Evolutionary conservation across 2,888 invertebrate species (phyloP).

Genomic region (Crioceris asparagi): DNA sequence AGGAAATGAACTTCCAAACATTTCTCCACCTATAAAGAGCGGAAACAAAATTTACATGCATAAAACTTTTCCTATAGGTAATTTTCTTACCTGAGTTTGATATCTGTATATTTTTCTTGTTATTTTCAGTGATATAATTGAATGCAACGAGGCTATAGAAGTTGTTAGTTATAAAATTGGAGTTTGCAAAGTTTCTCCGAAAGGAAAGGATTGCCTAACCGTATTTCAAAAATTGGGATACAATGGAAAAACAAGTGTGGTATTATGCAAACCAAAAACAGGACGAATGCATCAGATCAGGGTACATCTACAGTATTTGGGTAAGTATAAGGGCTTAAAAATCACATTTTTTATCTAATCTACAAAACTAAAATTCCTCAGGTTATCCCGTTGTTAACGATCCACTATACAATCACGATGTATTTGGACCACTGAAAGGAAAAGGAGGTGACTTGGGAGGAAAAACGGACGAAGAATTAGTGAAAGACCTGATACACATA

Average conservation of each 20-base stretch:
- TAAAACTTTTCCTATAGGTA: not conserved
- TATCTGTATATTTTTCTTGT: too few species aligned
- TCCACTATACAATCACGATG: conserved; percentile 90
- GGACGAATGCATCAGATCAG: conserved; percentile 99
- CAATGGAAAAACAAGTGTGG: conserved; percentile 85
- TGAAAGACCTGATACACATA: conserved; percentile 78
- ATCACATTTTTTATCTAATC: not conserved
- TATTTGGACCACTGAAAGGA: conserved; percentile 90
- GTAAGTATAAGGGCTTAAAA: conserved; percentile 39
- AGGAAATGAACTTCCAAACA: too few species aligned
- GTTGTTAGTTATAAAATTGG: conserved; percentile 93
- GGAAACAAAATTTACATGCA: not conserved
- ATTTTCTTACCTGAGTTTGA: too few species aligned
- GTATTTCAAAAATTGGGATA: conserved; percentile 82
- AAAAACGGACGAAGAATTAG: conserved; percentile 80
- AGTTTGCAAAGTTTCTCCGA: conserved; percentile 85
- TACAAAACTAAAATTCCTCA: too few species aligned
- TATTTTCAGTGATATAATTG: conserved; percentile 59
- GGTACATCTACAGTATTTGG: conserved; percentile 95
- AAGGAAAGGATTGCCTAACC: conserved; percentile 88
- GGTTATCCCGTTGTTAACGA: conserved; percentile 97
- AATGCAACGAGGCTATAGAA: conserved; percentile 84
- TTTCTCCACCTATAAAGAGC: too few species aligned
- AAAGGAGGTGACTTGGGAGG: conserved; percentile 80
- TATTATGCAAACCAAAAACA: conserved; percentile 87